Percentiles rank a stretch among this genome's conserved stretches.
These are phyloP conservation scores for Periphyllus acericola DNA, from an alignment of 2,888 invertebrate species.

Conservation along the genomic window DNA sequence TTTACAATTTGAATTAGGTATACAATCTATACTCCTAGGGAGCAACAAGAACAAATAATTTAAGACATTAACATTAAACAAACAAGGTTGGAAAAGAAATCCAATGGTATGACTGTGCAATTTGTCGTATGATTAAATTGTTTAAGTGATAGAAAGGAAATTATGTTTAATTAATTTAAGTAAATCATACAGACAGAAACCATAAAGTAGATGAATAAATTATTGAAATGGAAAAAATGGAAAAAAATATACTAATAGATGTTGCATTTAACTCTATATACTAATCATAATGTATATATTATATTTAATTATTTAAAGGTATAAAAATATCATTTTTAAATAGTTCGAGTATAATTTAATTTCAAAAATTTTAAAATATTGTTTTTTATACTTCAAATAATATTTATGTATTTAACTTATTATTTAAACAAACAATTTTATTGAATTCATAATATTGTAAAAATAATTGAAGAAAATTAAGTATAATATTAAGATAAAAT, in stretches of 20 bases:
- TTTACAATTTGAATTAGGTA: conserved; percentile 38
- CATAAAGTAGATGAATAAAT: not conserved
- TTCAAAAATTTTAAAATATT: not conserved
- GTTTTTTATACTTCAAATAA: not conserved
- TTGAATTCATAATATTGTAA: not conserved
- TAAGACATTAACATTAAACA: conserved; percentile 7
- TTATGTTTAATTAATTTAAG: not conserved
- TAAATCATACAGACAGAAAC: not conserved
- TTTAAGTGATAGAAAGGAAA: not conserved
- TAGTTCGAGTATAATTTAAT: not conserved
- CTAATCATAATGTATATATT: too few relatives aligned
- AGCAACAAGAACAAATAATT: conserved; percentile 32
- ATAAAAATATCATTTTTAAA: not conserved
- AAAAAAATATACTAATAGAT: too few relatives aligned
- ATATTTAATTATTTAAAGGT: too few relatives aligned
- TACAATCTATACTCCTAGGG: not conserved
- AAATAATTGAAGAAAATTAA: not conserved
- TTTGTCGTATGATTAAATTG: not conserved
- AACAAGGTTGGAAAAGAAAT: not conserved
- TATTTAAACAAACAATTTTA: not conserved
- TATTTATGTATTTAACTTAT: not conserved
- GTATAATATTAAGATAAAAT: not conserved
- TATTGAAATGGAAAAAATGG: too few relatives aligned
- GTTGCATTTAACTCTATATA: too few relatives aligned
- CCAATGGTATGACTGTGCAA: not conserved